phyloP scores from a whole-genome alignment of 2,113 vertebrate genomes.

The Myotis yumanensis region DNA sequence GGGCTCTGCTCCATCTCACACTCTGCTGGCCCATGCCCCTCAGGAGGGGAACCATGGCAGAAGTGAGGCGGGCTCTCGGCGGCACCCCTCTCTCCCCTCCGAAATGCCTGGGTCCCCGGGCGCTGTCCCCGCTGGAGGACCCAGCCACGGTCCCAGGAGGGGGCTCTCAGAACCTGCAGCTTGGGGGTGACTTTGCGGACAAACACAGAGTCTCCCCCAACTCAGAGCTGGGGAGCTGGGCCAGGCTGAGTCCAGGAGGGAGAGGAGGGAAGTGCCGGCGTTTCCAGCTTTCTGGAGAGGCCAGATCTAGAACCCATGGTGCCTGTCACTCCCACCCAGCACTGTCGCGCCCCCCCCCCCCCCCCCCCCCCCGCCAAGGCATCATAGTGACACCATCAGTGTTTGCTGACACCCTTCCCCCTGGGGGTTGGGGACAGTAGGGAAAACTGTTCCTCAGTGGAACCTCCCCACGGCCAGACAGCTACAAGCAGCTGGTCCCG shows the following conservation, averaged over 20 bases:
- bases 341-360: too few species aligned
- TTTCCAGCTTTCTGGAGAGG: background rate
- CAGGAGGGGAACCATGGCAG: background rate
- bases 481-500: background rate
- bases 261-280: background rate
- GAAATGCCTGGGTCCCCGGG: background rate
- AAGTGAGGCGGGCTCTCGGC: accelerated
- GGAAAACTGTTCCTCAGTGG: background rate
- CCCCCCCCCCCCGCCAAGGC: background rate
- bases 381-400: background rate
- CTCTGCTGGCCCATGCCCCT: background rate
- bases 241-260: background rate
- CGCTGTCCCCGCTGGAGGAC: background rate
- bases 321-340: background rate
- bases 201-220: background rate
- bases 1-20: background rate
- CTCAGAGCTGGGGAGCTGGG: background rate
- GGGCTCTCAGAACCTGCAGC: background rate
- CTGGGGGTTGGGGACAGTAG: accelerated
- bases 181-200: background rate
- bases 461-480: background rate
- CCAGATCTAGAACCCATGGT: background rate
- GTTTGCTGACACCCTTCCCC: background rate
- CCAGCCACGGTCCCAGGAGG: background rate
- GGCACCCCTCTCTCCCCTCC: background rate